These are phyloP conservation scores for Morelia viridis DNA, from an alignment of 2,797 vertebrate species.

Conservation along the genomic window DNA sequence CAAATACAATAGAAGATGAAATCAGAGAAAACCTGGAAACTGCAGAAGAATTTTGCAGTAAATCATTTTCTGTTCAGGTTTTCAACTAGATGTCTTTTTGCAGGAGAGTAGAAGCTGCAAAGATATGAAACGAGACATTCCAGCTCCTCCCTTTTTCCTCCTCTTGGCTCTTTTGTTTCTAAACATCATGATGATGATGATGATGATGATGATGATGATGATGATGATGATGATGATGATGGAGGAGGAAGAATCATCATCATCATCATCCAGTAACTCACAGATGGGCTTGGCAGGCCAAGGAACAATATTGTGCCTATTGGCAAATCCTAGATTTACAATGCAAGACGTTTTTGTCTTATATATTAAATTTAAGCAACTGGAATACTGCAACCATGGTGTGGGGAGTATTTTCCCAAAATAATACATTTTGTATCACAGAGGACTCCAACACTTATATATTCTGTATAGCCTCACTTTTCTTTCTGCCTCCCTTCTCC, in stretches of 20 bases:
- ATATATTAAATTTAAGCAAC: neutral
- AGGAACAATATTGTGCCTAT: neutral
- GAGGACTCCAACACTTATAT: slow-evolving; percentile 20
- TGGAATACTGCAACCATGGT: neutral
- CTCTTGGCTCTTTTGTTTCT: neutral
- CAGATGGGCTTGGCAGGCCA: neutral
- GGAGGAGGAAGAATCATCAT: no score
- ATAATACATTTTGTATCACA: neutral
- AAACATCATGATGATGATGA: neutral
- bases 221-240: neutral
- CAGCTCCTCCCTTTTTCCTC: neutral
- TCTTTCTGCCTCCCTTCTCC: slow-evolving; percentile 15
- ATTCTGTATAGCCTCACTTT: neutral
- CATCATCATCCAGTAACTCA: neutral
- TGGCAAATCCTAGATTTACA: neutral
- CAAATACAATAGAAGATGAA: neutral
- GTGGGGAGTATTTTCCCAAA: neutral
- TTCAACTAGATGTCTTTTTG: neutral
- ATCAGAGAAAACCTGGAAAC: neutral
- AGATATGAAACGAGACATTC: neutral
- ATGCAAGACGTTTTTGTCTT: neutral
- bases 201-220: neutral
- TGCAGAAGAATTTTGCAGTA: neutral
- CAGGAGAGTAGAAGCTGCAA: neutral
- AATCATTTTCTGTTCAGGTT: neutral